Percentiles rank a stretch among this genome's conserved stretches.
These are phyloP conservation scores for Poecile montanus DNA, from an alignment of 2,797 vertebrate genomes.

Conservation along the genomic window DNA sequence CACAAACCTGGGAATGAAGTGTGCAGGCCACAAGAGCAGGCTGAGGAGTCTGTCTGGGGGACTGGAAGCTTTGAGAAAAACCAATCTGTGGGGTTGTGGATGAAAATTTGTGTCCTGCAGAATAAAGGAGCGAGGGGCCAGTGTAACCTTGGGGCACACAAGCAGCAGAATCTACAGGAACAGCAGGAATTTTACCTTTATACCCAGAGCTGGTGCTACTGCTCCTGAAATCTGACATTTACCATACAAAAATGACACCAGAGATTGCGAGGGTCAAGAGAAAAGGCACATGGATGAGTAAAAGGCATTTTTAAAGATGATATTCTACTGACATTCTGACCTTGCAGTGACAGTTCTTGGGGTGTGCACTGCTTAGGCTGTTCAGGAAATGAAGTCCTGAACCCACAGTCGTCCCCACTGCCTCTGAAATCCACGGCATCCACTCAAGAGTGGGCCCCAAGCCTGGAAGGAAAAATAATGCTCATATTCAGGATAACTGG, in stretches of 20 bases:
- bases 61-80: not conserved
- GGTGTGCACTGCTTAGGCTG: not conserved
- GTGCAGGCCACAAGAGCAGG: not conserved
- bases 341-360: not conserved
- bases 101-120: not conserved
- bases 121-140: not conserved
- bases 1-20: not conserved
- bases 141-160: not conserved
- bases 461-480: constrained; percentile 12
- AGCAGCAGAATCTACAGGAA: not conserved
- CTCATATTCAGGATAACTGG: constrained; percentile 2
- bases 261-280: not conserved
- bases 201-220: not conserved
- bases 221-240: not conserved
- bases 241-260: not conserved
- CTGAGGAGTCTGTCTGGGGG: not conserved
- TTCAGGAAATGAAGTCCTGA: not conserved
- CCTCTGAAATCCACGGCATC: not conserved
- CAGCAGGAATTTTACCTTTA: not conserved
- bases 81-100: not conserved
- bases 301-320: not conserved
- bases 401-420: not conserved
- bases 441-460: not conserved
- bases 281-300: not conserved
- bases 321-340: not conserved